Percentiles rank a stretch among this genome's conserved stretches.
phyloP scores from a whole-genome alignment of 2,888 invertebrate genomes.

The Xylota sylvarum region DNA sequence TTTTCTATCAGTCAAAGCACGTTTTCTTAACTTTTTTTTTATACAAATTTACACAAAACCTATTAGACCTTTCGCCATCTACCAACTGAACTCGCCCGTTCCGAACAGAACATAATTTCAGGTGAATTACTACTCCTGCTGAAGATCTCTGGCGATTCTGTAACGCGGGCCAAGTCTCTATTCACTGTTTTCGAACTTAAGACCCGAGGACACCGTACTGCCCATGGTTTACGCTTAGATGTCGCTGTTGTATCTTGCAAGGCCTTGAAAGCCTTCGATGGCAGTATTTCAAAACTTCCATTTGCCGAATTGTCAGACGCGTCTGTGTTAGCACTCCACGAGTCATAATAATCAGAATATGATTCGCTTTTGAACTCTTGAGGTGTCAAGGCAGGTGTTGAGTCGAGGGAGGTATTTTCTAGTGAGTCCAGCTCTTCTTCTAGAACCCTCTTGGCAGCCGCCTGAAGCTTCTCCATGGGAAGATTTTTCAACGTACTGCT shows the following conservation, averaged over 20 bases:
- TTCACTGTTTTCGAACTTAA: slow-evolving; percentile 87
- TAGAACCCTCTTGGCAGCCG: slow-evolving; percentile 86
- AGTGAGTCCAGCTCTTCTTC: slow-evolving; percentile 86
- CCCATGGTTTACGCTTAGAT: slow-evolving; percentile 85
- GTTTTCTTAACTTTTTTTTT: slow-evolving; percentile 22
- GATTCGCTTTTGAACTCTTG: slow-evolving; percentile 85
- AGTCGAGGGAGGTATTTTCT: slow-evolving; percentile 85
- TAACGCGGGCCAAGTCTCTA: slow-evolving; percentile 85
- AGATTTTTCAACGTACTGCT: slow-evolving; percentile 86
- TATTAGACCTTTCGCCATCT: slow-evolving; percentile 82
- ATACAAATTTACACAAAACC: slow-evolving; percentile 35
- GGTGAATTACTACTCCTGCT: slow-evolving; percentile 82
- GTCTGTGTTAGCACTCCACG: slow-evolving; percentile 84
- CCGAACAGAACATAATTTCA: slow-evolving; percentile 80
- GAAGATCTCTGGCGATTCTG: slow-evolving; percentile 83
- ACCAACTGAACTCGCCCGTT: slow-evolving; percentile 81
- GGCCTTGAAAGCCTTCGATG: slow-evolving; percentile 87
- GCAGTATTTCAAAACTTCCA: slow-evolving; percentile 85
- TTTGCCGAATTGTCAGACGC: slow-evolving; percentile 69
- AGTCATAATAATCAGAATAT: slow-evolving; percentile 87
- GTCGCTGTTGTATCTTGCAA: slow-evolving; percentile 85
- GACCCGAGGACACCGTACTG: slow-evolving; percentile 88
- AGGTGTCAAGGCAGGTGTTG: slow-evolving; percentile 85
- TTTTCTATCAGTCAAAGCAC: slow-evolving; percentile 60
- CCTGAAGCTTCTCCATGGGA: slow-evolving; percentile 87